phyloP scores from a whole-genome alignment of 2,888 invertebrate genomes.

The Cyclophora punctaria region DNA sequence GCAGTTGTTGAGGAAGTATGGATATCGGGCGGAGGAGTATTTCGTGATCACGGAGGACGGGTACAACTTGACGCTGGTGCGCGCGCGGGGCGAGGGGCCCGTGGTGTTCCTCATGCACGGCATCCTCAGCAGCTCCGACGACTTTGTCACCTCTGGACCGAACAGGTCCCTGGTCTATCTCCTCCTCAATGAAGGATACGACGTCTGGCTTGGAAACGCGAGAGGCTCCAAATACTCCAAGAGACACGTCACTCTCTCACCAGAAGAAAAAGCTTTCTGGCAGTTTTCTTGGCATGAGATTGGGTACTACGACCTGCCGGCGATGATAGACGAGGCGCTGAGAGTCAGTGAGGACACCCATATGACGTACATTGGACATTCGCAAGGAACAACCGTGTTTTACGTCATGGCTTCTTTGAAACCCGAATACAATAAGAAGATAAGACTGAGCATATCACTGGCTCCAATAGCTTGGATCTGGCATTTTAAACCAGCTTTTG shows the following conservation, averaged over 20 bases:
- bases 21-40: slow-evolving; percentile 78
- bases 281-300: slow-evolving; percentile 80
- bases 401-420: neutral
- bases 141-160: neutral
- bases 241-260: neutral
- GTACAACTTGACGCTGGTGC: slow-evolving; percentile 59
- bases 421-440: slow-evolving; percentile 1
- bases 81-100: neutral
- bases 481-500: neutral
- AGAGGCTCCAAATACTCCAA: slow-evolving; percentile 3
- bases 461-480: neutral
- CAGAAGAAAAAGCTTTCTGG: slow-evolving; percentile 29
- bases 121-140: neutral
- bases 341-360: neutral
- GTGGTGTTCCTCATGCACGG: slow-evolving; percentile 4
- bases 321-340: slow-evolving; percentile 47
- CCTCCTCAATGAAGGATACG: neutral
- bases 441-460: neutral
- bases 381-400: slow-evolving; percentile 1
- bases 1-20: slow-evolving; percentile 33
- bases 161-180: neutral
- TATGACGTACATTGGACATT: slow-evolving; percentile 1
- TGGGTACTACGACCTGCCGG: slow-evolving; percentile 79
- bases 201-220: slow-evolving; percentile 4
- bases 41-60: slow-evolving; percentile 80